These are phyloP conservation scores for Dendrocopos noguchii DNA, from an alignment of 2,113 vertebrate species.

Conservation along the genomic window DNA sequence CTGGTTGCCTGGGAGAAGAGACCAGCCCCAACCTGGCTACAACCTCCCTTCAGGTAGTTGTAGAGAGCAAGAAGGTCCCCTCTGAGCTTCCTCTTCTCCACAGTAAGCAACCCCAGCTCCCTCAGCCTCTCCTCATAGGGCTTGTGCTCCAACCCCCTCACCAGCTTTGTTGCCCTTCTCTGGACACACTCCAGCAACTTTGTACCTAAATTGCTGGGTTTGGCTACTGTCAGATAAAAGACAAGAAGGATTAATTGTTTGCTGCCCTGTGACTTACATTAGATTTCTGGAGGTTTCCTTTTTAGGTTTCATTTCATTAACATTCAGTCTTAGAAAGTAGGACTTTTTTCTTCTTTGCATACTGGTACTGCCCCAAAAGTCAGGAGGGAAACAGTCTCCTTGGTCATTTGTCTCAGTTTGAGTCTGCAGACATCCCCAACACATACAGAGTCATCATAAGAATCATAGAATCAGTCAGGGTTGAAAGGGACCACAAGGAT, in stretches of 20 bases:
- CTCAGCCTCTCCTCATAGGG: too few species aligned
- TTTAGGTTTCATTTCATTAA: background rate
- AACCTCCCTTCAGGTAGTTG: too few species aligned
- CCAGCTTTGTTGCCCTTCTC: too few species aligned
- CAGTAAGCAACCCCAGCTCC: too few species aligned
- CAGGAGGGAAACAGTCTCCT: background rate
- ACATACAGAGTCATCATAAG: background rate
- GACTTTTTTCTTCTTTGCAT: background rate
- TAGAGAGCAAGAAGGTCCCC: too few species aligned
- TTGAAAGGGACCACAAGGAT: too few species aligned
- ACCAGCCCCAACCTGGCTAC: too few species aligned
- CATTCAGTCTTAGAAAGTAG: background rate
- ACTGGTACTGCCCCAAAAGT: background rate
- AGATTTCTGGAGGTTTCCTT: background rate
- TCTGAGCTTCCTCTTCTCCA: too few species aligned
- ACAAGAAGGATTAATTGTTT: background rate
- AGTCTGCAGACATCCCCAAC: background rate
- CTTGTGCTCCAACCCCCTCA: too few species aligned
- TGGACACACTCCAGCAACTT: too few species aligned
- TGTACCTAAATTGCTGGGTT: background rate
- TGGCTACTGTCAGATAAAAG: background rate
- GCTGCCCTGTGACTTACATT: background rate
- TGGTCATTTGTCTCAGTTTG: background rate
- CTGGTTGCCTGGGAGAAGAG: too few species aligned
- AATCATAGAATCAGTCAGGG: too few species aligned